Evolutionary conservation across 2,113 vertebrate species (phyloP).

Genomic region (Naja naja): DNA sequence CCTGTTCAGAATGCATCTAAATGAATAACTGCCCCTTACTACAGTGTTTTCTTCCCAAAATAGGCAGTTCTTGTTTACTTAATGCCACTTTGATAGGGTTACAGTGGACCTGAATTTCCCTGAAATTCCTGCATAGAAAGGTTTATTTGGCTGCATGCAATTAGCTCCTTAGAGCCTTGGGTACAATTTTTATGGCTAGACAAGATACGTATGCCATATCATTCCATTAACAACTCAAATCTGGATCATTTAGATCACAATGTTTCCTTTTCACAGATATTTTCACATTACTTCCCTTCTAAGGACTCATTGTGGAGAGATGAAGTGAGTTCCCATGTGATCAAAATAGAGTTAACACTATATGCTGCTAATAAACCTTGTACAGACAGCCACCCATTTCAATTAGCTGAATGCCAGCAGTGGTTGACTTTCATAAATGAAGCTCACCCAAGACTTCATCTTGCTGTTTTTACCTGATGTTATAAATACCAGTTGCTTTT

Average conservation of each 20-base stretch:
- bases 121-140: neutral
- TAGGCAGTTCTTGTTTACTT: neutral
- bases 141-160: neutral
- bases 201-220: neutral
- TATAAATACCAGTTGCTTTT: neutral
- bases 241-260: neutral
- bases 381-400: too few relatives aligned
- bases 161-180: neutral
- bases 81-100: neutral
- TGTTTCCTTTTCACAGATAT: neutral
- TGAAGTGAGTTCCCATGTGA: neutral
- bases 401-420: neutral
- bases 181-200: neutral
- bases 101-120: neutral
- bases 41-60: neutral
- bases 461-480: neutral
- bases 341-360: neutral
- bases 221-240: neutral
- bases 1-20: neutral
- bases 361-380: fast-evolving
- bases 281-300: neutral
- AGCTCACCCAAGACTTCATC: neutral
- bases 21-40: neutral
- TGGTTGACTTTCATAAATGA: neutral
- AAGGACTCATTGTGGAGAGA: neutral